Percentiles rank a stretch among this genome's conserved stretches.
Evolutionary conservation across 2,888 invertebrate species (phyloP).

Genomic region (Itoplectis maculator): DNA sequence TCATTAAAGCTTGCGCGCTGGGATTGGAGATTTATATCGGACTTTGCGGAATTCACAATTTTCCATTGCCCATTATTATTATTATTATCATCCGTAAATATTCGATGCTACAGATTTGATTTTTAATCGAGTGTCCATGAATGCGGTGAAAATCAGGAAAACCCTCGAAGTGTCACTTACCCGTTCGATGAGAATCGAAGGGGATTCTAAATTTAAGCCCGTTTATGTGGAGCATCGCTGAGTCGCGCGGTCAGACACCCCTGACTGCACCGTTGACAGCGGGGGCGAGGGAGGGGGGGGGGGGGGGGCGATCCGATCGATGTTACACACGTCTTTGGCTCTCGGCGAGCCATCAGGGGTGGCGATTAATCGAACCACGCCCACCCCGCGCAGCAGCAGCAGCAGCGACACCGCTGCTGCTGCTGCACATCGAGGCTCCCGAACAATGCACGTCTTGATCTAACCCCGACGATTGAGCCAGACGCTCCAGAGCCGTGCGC

Average conservation of each 20-base stretch:
- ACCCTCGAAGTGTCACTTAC: not conserved
- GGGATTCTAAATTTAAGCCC: not conserved
- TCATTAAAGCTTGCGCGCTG: no score
- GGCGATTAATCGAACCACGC: conserved; percentile 66
- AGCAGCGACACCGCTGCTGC: conserved; percentile 33
- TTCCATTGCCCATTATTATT: no score
- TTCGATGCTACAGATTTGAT: no score
- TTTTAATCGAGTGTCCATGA: no score
- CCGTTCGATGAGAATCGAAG: not conserved
- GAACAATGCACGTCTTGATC: conserved; percentile 53
- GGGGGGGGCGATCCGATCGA: conserved; percentile 48
- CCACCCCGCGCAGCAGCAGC: conserved; percentile 22
- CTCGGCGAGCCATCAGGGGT: conserved; percentile 46
- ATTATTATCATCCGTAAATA: no score
- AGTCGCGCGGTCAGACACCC: not conserved
- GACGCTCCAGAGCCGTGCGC: not conserved
- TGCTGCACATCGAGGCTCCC: conserved; percentile 25
- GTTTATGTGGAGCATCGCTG: not conserved
- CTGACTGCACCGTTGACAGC: not conserved
- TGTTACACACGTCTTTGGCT: conserved; percentile 30
- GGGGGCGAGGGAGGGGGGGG: no score
- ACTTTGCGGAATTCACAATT: no score
- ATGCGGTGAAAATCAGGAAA: not conserved
- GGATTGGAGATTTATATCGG: no score
- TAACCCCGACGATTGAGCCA: conserved; percentile 5